Base-by-base conservation (phyloP, 1,140 invertebrate species). In the Helicorthomorpha holstii region DNA sequence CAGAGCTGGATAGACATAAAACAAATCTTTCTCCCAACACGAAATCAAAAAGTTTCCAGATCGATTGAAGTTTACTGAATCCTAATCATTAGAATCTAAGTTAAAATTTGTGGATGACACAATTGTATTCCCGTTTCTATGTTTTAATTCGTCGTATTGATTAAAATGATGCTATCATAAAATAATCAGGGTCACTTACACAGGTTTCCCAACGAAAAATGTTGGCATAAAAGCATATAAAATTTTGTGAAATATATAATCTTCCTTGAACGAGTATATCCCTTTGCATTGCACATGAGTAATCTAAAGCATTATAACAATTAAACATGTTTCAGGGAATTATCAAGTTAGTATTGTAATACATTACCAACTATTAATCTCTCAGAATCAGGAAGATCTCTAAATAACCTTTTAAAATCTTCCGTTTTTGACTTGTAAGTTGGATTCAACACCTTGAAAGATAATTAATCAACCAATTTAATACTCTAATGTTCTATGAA, bases 141-240 rank as follows among this genome's bases (percentile, higher is more conserved):
- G n/a, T n/a, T n/a, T n/a, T n/a, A n/a, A n/a, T n/a, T n/a, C n/a
- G n/a, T n/a, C n/a, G n/a, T n/a, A 41, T 41, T 12, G 19, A 41
- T 19, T 12, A 12, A 41, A 41, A 41, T 41, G 38, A 41, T 41
- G 19, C 19, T 19, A 12, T 41, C 38, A 41, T 12, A 41, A 41
- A 41, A 19, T 12, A 22, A 38, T 27, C 49, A 49, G 19, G 46
- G 26, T 41, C 54, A 65, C 64, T 65, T 65, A 76, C 74, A 57
- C 64, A 75, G 0, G 87, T 93, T 69, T 94, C 89, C 89, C 88
- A 94, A 60, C 83, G 77, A 64, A 94, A 92, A 59, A 94, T 93
- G 66, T 90, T 94, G 25, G 90, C 89, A 72, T 94, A 87, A 72
- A 95, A 95, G 68, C 89, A 92, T 46, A 94, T 74, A 74, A 85